These are phyloP conservation scores for Tamias sibiricus DNA, from an alignment of 2,113 vertebrate species.

Conservation along the genomic window DNA sequence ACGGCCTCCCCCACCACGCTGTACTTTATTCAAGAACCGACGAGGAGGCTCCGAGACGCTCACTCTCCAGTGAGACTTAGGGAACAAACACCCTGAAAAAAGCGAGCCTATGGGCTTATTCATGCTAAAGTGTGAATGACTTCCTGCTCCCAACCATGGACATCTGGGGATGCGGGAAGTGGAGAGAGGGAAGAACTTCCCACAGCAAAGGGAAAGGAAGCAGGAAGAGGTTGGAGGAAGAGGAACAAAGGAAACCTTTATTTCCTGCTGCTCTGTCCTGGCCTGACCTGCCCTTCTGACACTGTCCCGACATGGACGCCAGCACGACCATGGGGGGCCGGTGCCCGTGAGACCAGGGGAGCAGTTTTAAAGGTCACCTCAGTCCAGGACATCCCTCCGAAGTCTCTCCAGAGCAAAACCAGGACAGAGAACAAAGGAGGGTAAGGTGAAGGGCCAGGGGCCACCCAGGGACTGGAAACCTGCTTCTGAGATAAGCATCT, in stretches of 20 bases:
- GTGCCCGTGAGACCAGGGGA: neutral
- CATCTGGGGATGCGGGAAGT: too few species aligned
- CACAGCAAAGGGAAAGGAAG: neutral
- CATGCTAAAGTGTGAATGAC: neutral
- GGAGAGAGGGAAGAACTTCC: neutral
- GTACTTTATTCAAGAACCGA: neutral
- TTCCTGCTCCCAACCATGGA: neutral
- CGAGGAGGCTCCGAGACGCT: neutral
- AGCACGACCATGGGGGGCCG: neutral
- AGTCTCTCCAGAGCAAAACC: neutral
- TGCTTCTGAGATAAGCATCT: constrained; percentile 7
- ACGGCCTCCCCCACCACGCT: neutral
- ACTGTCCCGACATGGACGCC: neutral
- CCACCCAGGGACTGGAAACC: neutral
- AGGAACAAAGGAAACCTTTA: neutral
- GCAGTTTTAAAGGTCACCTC: neutral
- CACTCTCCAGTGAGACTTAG: neutral
- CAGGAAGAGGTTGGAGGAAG: neutral
- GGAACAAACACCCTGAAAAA: neutral
- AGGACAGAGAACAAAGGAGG: neutral
- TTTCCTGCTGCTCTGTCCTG: neutral
- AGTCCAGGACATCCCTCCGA: neutral
- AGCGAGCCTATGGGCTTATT: neutral
- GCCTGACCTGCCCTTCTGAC: neutral
- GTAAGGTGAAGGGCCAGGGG: neutral